Base-by-base conservation (phyloP, 2,113 vertebrate species). In the Miniopterus natalensis region DNA sequence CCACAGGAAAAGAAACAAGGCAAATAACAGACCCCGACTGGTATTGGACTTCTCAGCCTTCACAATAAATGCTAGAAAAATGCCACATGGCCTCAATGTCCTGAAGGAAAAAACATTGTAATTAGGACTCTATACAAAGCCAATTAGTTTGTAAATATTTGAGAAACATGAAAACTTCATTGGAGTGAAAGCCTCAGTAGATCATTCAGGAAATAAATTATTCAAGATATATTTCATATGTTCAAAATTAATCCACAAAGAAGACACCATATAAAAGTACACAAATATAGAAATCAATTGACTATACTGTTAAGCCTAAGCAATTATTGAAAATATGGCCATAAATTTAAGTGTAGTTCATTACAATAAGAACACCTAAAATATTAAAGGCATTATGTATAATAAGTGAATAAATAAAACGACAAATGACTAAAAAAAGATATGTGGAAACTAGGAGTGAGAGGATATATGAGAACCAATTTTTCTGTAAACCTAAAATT, bases 311-410 rank as follows among this genome's bases (percentile, higher is more conserved):
- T 87, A 90, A 93, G 15, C 4, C 53, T 31, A 55, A 85, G 29
- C 7, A 84, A 61, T 93, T 89, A 73, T 45, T 75, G 51, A 59
- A 6, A 96, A 70, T 45, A 75, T 59, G 40, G 10, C 27, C 3
- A 77, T 90, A 74, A 57, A 74, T 80, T 93, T 93, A 49, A 93
- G 40, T 74, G 11, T 73, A 57, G 49, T 79, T 90, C 3, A 85
- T 90, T 80, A 66, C 31, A 74, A 74, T 73, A 75, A 9, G 2
- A 85, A 80, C 74, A 42, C 4, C 15, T 78, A 61, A 66, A 42
- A 13, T 73, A 63, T 14, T 45, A 51, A 93, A 53, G 3, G 14
- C 12, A 68, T 68, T 86, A 61, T 10, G 86, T 23, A 59, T 80
- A 85, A 65, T 13, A 90, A 86, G n/a, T 42, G 31, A 86, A 29